phyloP scores from a whole-genome alignment of 35 echinoderm and acorn worm genomes.

The Holothuria glaberrima region DNA sequence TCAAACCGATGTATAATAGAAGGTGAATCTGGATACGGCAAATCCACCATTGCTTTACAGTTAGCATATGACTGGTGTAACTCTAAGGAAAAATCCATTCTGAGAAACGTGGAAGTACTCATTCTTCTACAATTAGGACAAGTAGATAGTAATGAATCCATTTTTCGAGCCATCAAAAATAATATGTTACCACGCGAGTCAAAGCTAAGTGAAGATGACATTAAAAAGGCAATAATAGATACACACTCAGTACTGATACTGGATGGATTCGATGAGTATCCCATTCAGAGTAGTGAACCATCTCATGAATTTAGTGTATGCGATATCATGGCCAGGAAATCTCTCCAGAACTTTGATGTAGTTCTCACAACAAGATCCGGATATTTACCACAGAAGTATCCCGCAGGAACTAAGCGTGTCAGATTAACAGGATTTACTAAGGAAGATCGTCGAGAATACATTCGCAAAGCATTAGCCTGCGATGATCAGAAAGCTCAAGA shows the following conservation, averaged over 20 bases:
- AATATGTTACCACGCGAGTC: not conserved
- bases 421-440: not conserved
- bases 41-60: too few relatives aligned
- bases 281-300: not conserved
- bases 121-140: not conserved
- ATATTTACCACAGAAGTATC: not conserved
- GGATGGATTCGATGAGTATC: constrained; percentile 25
- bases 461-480: not conserved
- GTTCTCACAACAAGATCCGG: not conserved
- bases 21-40: too few relatives aligned
- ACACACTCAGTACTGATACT: not conserved
- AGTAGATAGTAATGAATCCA: not conserved
- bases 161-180: not conserved
- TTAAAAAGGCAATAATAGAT: not conserved
- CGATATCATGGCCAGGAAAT: constrained; percentile 1
- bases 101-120: not conserved
- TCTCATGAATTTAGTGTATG: not conserved
- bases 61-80: too few relatives aligned
- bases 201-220: not conserved
- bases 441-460: not conserved
- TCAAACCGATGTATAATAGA: too few relatives aligned
- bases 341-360: not conserved
- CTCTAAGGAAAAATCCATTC: too few relatives aligned
- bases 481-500: not conserved
- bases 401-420: not conserved